Evolutionary conservation across 2,888 invertebrate species (phyloP), one percentile per base, ranked within the genome.

Genomic region (Aspidiotus destructor): DNA sequence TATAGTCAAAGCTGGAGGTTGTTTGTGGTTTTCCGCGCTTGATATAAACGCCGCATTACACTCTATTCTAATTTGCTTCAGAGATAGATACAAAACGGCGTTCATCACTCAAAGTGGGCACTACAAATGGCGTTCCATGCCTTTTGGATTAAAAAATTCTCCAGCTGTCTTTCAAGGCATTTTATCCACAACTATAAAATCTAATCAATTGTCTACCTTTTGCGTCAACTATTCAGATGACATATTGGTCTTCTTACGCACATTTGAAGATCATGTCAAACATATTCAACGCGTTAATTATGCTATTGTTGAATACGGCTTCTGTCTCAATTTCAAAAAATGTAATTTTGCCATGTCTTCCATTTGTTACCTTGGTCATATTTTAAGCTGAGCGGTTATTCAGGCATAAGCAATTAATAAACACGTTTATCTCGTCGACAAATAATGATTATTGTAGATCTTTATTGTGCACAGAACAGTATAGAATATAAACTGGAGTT

Each of bases 1-100:
- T n/a, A n/a, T n/a, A 15, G n/a, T n/a, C 1, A 52, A 74, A 67
- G 75, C 75, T 8, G 72, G 72, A 72, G 73, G 76, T 64, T 76
- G 75, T 61, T 74, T 73, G 57, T 75, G 70, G 71, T 76, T 75
- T 68, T 69, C 75, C n/a, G 75, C 73, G n/a, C 53, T 28, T 28
- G 28, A 28, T 28, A 5, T 28, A 28, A 28, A 5, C 5, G 28
- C 28, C 28, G 1, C 28, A 28, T 28, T 28, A 3, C 28, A 28
- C 5, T 1, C 28, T 28, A 1, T 28, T 28, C 28, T 5, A 28
- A 28, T 28, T 28, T 28, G 28, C 28, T 28, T 28, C 28, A 28
- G 5, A 5, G 28, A 28, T 28, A 28, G 67, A 16, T 48, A 55
- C 55, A 68, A 68, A 64, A 55, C 68, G 5, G 68, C 68, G 7